These are phyloP conservation scores for Orius insidiosus DNA, from an alignment of 1,140 invertebrate species.

Conservation along the genomic window DNA sequence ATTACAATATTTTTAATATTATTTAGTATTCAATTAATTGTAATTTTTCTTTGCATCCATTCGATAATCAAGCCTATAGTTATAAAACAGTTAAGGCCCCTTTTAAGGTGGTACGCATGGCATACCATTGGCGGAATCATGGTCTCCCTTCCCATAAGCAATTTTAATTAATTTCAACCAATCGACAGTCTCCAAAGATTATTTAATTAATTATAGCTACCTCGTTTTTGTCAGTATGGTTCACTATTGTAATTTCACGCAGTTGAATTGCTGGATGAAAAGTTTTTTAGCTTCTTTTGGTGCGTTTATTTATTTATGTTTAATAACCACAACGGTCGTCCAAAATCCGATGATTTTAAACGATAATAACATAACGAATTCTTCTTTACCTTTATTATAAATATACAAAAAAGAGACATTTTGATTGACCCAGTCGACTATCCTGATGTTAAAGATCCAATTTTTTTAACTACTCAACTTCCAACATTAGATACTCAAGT, in stretches of 20 bases:
- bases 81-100: constrained; percentile 21
- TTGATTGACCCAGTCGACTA: background rate
- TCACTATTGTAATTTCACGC: constrained; percentile 85
- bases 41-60: constrained; percentile 44
- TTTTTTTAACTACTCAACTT: background rate
- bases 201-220: constrained; percentile 37
- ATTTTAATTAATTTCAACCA: constrained; percentile 57
- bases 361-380: background rate
- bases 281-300: constrained; percentile 64
- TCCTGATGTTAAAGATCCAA: background rate
- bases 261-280: constrained; percentile 88
- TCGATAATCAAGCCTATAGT: constrained; percentile 14
- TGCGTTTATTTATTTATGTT: constrained; percentile 46
- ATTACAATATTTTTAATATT: constrained; percentile 37
- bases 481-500: no score
- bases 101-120: constrained; percentile 75
- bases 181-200: constrained; percentile 11
- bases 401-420: no score
- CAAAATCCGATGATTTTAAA: background rate
- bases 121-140: constrained; percentile 67
- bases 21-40: constrained; percentile 39
- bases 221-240: constrained; percentile 56
- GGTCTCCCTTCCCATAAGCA: constrained; percentile 64
- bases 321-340: constrained; percentile 26
- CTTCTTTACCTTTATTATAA: background rate